Evolutionary conservation across 2,113 vertebrate species (phyloP).

Genomic region (Sardina pilchardus): DNA sequence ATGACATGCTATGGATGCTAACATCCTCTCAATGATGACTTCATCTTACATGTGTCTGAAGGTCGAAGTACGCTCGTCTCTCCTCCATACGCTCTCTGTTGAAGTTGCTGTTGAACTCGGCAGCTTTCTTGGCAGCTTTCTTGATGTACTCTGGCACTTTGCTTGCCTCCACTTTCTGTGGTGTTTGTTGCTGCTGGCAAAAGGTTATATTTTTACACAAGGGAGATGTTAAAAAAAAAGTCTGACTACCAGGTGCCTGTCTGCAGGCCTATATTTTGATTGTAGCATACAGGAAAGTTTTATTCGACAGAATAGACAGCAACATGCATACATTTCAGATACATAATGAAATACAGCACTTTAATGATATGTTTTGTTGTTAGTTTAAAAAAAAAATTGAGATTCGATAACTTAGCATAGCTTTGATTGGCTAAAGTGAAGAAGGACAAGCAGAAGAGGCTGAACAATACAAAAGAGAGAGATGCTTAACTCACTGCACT

Average conservation of each 20-base stretch:
- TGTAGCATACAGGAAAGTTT: not conserved
- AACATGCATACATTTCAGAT: not conserved
- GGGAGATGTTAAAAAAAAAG: not conserved
- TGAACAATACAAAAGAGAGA: not conserved
- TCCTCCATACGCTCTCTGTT: slow-evolving; percentile 98
- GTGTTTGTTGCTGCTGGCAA: slow-evolving; percentile 90
- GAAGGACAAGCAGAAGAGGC: not conserved
- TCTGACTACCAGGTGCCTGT: not conserved
- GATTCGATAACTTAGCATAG: not conserved
- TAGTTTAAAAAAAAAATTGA: no score
- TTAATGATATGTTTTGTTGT: not conserved
- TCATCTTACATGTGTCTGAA: slow-evolving; percentile 90
- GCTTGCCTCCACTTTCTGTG: slow-evolving; percentile 96
- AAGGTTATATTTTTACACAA: slow-evolving; percentile 28
- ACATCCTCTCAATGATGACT: not conserved
- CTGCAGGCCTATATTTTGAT: not conserved
- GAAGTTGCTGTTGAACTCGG: slow-evolving; percentile 96
- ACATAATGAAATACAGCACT: not conserved
- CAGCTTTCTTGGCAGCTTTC: slow-evolving; percentile 96
- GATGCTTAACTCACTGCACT: slow-evolving; percentile 35
- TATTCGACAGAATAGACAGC: no score
- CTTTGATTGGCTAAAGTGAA: no score
- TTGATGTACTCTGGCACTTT: slow-evolving; percentile 99
- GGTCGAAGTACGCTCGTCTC: slow-evolving; percentile 95
- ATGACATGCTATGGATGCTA: no score